A percentile compares a stretch with the other conserved stretches of the same genome.
phyloP scores from a whole-genome alignment of 2,797 vertebrate genomes.

The Myotis vivesi region DNA sequence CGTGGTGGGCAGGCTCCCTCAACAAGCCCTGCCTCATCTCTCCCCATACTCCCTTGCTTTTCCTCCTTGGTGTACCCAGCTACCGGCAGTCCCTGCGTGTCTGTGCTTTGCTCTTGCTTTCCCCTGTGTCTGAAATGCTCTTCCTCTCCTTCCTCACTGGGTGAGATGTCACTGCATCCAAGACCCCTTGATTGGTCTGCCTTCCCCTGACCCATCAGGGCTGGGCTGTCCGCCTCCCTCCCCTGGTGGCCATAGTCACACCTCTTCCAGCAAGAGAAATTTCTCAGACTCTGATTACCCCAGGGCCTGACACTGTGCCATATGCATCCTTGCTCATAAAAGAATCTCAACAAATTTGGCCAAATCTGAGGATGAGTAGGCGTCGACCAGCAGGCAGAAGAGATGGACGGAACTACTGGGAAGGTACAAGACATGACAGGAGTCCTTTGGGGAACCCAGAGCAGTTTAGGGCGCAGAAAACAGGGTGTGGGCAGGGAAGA shows the following conservation, averaged over 20 bases:
- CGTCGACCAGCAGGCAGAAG: background rate
- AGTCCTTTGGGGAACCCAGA: too few species aligned
- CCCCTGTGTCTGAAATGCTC: background rate
- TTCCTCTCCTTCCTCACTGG: background rate
- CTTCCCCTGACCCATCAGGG: fast-evolving
- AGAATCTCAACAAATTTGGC: slow-evolving; percentile 61
- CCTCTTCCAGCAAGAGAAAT: background rate
- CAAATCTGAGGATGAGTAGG: slow-evolving; percentile 48
- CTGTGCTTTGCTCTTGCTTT: background rate
- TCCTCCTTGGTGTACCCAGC: background rate
- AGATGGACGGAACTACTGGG: too few species aligned
- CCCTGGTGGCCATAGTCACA: background rate
- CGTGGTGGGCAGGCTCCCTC: fast-evolving
- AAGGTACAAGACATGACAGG: background rate
- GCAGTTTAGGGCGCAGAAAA: background rate
- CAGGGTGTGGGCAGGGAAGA: background rate
- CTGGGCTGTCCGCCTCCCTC: fast-evolving
- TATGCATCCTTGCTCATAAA: fast-evolving
- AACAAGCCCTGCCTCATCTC: background rate
- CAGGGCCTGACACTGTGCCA: background rate
- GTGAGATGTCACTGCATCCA: background rate
- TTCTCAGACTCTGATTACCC: background rate
- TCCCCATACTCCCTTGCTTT: background rate
- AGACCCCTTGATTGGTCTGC: background rate
- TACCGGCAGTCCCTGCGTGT: background rate